Conservation (phyloP, 1,140 invertebrate genomes). For the Drosophila sechellia region DNA sequence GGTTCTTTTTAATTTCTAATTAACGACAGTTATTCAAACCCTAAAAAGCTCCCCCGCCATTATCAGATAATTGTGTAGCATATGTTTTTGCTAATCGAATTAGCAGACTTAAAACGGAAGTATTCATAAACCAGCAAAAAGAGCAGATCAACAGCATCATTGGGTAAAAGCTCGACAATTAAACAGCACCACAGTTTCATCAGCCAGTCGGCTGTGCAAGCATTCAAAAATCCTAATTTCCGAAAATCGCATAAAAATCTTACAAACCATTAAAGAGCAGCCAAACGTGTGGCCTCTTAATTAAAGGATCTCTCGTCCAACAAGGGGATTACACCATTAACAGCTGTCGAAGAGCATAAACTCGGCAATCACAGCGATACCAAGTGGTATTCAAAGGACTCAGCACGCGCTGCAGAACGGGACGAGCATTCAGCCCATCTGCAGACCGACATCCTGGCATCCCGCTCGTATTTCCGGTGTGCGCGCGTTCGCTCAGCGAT, state of each 20-base stretch:
- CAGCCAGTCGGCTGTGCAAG: background rate
- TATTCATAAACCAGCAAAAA: slow-evolving; percentile 53
- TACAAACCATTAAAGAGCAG: slow-evolving; percentile 71
- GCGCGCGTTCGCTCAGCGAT: slow-evolving; percentile 65
- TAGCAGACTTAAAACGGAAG: slow-evolving; percentile 46
- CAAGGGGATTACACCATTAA: slow-evolving; percentile 66
- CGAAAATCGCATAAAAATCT: slow-evolving; percentile 44
- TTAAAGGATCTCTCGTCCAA: slow-evolving; percentile 56
- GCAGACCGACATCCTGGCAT: slow-evolving; percentile 62
- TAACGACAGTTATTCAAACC: slow-evolving; percentile 8
- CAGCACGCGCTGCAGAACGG: slow-evolving; percentile 50
- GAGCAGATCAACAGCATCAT: slow-evolving; percentile 1
- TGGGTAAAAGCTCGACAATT: slow-evolving; percentile 26
- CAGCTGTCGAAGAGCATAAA: slow-evolving; percentile 32
- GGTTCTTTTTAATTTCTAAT: background rate
- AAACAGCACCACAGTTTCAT: slow-evolving; percentile 32
- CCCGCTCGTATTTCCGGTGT: slow-evolving; percentile 79
- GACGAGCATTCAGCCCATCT: slow-evolving; percentile 29
- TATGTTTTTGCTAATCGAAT: slow-evolving; percentile 42
- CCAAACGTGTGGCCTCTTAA: slow-evolving; percentile 74
- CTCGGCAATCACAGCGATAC: slow-evolving; percentile 19
- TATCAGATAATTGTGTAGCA: background rate
- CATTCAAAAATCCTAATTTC: slow-evolving; percentile 20
- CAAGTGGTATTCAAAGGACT: slow-evolving; percentile 25
- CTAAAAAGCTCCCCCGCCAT: background rate